Evolutionary conservation across 2,797 vertebrate species (phyloP), one percentile per base, ranked within the genome.

Genomic region (Paramormyrops hopkinsi): DNA sequence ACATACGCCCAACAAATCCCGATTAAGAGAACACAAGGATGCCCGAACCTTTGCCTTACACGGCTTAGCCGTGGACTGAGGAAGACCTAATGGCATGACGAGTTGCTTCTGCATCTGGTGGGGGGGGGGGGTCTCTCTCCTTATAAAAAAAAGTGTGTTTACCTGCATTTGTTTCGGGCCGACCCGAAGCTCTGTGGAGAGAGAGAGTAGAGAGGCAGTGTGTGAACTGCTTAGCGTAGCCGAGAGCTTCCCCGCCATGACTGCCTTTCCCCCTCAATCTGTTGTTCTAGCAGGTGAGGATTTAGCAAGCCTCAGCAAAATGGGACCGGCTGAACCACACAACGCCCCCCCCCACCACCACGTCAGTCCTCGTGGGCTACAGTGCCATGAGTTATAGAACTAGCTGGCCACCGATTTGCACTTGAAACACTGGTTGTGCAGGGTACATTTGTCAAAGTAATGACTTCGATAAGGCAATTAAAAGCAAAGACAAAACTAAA

Each of bases 281-380:
- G 73, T 79, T 44, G 73, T 44, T 79, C 37, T 79, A 79, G 37
- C 37, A 79, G 73, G 73, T 79, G 76, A 86, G 53, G 50, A 90
- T 90, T 89, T 89, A 51, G 56, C 88, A n/a, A 88, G 86, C 88
- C 76, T 48, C 29, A 22, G 59, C 48, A 86, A 19, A 79, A 84
- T 53, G 29, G 25, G 29, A 54, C 41, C 22, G 3, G 48, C 29
- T 29, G 37, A 54, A 48, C 22, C 53, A 29, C 69, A 90, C 51
- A 37, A 37, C 4, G 14, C 65, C 65, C 29, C 12, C 25, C 29
- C 3, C 11, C 8, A 4, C 65, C 8, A 14, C 33, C 25, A 25
- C 29, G 4, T 79, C 37, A 79, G 37, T 44, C 37, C 37, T 41
- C 17, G 37, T 19, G 73, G 73, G 17, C 14, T 44, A 79, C 14